These are phyloP conservation scores for Protaetia brevitarsis DNA, from an alignment of 1,140 invertebrate species.

Conservation along the genomic window DNA sequence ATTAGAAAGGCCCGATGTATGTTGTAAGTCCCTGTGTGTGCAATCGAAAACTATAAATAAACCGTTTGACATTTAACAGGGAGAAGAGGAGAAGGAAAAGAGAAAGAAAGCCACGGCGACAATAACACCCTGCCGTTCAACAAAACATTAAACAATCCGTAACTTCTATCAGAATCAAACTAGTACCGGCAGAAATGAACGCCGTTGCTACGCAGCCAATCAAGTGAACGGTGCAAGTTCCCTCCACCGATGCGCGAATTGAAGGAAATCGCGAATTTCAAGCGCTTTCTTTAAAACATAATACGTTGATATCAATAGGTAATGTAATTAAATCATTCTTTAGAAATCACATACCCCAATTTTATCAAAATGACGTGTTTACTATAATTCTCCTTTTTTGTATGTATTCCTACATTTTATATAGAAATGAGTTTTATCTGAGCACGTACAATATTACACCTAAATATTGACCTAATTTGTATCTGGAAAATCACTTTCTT, in stretches of 20 bases:
- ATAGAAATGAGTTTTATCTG: too few species aligned
- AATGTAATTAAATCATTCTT: too few species aligned
- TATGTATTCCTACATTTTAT: too few species aligned
- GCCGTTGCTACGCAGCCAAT: slow-evolving; percentile 22
- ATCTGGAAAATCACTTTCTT: too few species aligned
- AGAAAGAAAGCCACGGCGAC: slow-evolving; percentile 3
- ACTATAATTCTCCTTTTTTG: too few species aligned
- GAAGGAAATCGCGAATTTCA: not conserved
- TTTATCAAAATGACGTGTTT: too few species aligned
- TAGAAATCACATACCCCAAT: too few species aligned
- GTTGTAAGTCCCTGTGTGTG: too few species aligned
- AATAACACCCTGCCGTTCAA: slow-evolving; percentile 21
- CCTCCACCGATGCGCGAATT: slow-evolving; percentile 17
- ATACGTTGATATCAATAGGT: too few species aligned
- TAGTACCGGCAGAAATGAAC: slow-evolving; percentile 12
- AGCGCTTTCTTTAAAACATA: not conserved
- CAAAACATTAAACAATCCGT: slow-evolving; percentile 23
- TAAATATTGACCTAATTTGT: too few species aligned
- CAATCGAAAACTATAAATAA: slow-evolving; percentile 19
- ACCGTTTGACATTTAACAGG: slow-evolving; percentile 21
- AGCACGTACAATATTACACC: too few species aligned
- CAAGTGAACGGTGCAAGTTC: slow-evolving; percentile 18
- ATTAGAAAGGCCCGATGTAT: not conserved
- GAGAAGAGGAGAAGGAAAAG: not conserved
- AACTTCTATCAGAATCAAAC: slow-evolving; percentile 22